phyloP scores from a whole-genome alignment of 2,888 invertebrate genomes.

The Seira ritae region DNA sequence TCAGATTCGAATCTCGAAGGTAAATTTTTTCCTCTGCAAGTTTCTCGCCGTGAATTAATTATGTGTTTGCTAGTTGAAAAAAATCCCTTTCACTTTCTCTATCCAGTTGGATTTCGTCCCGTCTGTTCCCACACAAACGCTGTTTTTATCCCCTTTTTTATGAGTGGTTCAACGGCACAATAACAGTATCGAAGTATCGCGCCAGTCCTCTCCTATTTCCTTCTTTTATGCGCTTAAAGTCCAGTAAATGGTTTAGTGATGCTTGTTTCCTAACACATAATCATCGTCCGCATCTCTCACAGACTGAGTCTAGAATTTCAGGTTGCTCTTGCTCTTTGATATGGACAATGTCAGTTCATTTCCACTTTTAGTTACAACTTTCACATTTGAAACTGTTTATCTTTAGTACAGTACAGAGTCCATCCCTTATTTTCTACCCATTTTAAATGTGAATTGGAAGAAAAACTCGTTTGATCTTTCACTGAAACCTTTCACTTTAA shows the following conservation, averaged over 20 bases:
- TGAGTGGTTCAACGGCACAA: too few relatives aligned
- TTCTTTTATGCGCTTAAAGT: not conserved
- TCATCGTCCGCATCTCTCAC: too few relatives aligned
- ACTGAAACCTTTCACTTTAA: conserved; percentile 40
- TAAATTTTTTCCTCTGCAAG: conserved; percentile 9
- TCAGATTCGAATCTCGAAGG: too few relatives aligned
- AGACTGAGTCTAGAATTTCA: too few relatives aligned
- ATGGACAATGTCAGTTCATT: too few relatives aligned
- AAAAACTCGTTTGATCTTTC: conserved; percentile 57
- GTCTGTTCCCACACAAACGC: too few relatives aligned
- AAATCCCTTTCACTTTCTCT: conserved; percentile 27
- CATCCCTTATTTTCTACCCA: conserved; percentile 49
- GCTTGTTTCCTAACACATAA: too few relatives aligned
- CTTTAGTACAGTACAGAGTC: conserved; percentile 36
- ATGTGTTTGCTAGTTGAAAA: conserved; percentile 42
- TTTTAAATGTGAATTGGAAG: conserved; percentile 48
- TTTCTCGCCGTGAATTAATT: conserved; percentile 56
- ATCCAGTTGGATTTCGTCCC: not conserved
- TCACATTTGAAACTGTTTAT: conserved; percentile 5
- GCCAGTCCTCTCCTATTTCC: not conserved
- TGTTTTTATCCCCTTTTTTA: too few relatives aligned
- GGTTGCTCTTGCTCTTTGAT: too few relatives aligned
- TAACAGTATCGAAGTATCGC: not conserved
- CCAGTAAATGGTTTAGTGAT: not conserved
- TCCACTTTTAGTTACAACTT: too few relatives aligned